Base-by-base conservation (phyloP, 2,888 invertebrate species). In the Calliscelio sp. region DNA sequence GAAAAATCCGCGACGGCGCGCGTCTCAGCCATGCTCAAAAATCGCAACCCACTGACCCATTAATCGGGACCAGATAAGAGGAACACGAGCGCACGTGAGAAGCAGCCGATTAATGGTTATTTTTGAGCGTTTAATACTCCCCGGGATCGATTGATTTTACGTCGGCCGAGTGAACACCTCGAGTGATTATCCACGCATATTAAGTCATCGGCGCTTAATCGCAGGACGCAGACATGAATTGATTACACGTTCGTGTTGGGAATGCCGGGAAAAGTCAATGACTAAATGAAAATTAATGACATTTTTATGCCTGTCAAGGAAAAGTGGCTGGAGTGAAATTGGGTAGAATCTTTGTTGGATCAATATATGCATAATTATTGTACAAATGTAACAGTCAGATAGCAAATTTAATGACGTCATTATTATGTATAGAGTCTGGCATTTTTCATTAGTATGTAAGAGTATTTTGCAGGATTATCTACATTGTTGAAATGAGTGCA, bases 11-110 rank as follows among this genome's bases (percentile, higher is more conserved):
- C 57, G 63, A 44, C 20, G 59, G 59, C 75, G 63, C 79, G 83
- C 84, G 74, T 57, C n/a, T n/a, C 61, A 73, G 77, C 46, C 38
- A 49, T 59, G 84, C 61, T 86, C 85, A 88, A 89, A 89, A 89
- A 88, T 88, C 70, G 71, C 82, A 87, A 65, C 87, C 87, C 86
- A 89, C 88, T 89, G 86, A 89, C 89, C 89, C 84, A 88, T 75
- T 87, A 84, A 68, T 84, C 59, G 79, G n/a, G 14, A 63, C 46
- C 49, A 41, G 75, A 57, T 70, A 75, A 83, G 63, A 66, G 59
- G 41, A 22, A 73, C 24, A 5, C 38, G 53, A 49, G 38, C 59
- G 61, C 59, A 71, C 49, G 49, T 55, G 51, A 74, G 71, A 78
- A 82, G 73, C 59, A 32, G 51, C 63, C 66, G 57, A 84, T 75